Evolutionary conservation across 2,888 invertebrate genomes (phyloP), one percentile per base, ranked within the genome.

Genomic region (Leptarthrus brevirostris): DNA sequence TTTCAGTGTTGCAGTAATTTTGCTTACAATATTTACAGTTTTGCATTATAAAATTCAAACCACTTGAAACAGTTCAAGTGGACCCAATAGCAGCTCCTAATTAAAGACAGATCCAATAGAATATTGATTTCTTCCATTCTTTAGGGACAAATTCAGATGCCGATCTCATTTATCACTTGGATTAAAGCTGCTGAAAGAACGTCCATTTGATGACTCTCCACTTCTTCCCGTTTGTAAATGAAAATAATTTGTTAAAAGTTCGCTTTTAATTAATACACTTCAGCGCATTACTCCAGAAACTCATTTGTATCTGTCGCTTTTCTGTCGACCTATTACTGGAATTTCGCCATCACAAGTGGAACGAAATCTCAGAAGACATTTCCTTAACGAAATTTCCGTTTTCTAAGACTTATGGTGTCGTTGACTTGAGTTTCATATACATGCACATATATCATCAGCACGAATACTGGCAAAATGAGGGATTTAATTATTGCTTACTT

Each of bases 231-330:
- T 12, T 12, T 14, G 58, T 66, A 66, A 66, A 66, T 47, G 47
- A 47, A 66, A 66, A 47, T 47, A 66, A 66, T 66, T 66, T 66
- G 24, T 44, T 47, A 66, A 66, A 47, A 66, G 44, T 66, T 66
- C 26, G 22, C 16, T 47, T 47, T 66, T 66, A 66, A 47, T 66
- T 47, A 47, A 66, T 66, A 47, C 26, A 24, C 22, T 16, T 24
- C 16, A 44, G 8, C n/a, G 64, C 22, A 16, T 4, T 66, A 26
- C 24, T 22, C 14, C 6, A 18, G 14, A 24, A 22, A 22, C 18
- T 47, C 24, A 66, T 66, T 66, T 66, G 47, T 66, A 66, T 26
- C 64, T 66, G 64, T 66, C 64, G 64, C n/a, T 36, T 36, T 66
- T 47, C 14, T 22, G 10, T 20, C 26, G 24, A 66, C 26, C 47